Evolutionary conservation across 2,797 vertebrate genomes (phyloP), one percentile per base, ranked within the genome.

Genomic region (Pachyuromys duprasi): DNA sequence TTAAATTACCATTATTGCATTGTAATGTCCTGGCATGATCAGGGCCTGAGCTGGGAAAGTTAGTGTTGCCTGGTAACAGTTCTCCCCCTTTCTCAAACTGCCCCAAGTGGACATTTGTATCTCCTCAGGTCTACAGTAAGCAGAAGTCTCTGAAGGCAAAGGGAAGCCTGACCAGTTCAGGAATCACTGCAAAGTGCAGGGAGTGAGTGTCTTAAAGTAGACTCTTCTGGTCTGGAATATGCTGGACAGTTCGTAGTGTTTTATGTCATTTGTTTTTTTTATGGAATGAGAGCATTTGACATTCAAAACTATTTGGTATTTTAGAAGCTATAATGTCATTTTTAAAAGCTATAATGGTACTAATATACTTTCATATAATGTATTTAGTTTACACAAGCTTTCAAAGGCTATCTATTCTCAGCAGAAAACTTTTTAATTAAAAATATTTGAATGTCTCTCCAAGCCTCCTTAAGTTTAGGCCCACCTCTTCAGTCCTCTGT

Each of bases 1-100:
- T 98, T 98, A 98, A 98, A 98, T 98, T 97, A 96, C 86, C 92
- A 22, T 98, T 98, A 98, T 97, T 97, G 94, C 87, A 93, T 78
- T 97, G 28, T 89, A 93, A 80, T 97, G 36, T 96, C 91, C 91
- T 97, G 92, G 92, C 90, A 83, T 78, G 96, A 97, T 96, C 89
- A 82, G 91, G 69, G 90, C 24, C 96, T 96, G 78, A 91, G 89
- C 70, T 96, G 94, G 93, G 95, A 96, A 97, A 97, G 96, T 97
- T 97, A 39, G 7, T 42, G 86, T 79, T 96, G 96, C 83, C 12
- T 49, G 82, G 79, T 80, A 94, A 93, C 83, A 36, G 13, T 12
- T 88, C 96, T 96, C 84, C 83, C 53, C 17, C 42, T 95, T 97
- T 93, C 93, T 89, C 49, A 20, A 6, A 6, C 42, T 97, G 80